Percentiles rank a stretch among this genome's conserved stretches.
Evolutionary conservation across 2,797 vertebrate genomes (phyloP).

Genomic region (Babyrousa celebensis): DNA sequence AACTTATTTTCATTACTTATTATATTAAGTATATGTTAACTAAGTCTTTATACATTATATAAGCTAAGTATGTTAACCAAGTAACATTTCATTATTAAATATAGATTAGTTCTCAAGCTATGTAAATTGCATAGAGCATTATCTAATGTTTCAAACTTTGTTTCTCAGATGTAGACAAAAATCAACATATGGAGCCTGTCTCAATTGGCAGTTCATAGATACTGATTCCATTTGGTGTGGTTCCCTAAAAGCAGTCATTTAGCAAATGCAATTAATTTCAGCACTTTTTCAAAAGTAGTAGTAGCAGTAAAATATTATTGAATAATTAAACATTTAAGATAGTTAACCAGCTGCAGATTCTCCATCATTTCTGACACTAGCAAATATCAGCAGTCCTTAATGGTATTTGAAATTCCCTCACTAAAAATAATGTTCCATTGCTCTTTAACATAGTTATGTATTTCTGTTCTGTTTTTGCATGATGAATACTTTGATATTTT

Average conservation of each 20-base stretch:
- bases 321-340: not conserved
- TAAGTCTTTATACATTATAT: not conserved
- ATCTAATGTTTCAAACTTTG: not conserved
- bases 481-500: constrained; percentile 8
- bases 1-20: not conserved
- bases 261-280: not conserved
- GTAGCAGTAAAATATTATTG: not conserved
- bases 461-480: not conserved
- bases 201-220: not conserved
- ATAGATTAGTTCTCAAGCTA: not conserved
- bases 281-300: not conserved
- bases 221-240: not conserved
- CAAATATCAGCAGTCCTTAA: not conserved
- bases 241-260: not conserved
- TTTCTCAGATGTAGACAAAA: constrained; percentile 31
- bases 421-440: constrained; percentile 38
- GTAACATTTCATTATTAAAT: constrained; percentile 39
- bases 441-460: constrained; percentile 16
- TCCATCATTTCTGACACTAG: not conserved
- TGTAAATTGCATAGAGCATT: not conserved
- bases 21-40: not conserved
- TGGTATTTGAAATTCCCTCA: constrained; percentile 55
- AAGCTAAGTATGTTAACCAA: not conserved
- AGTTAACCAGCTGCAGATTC: not conserved
- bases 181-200: not conserved